Percentiles rank a stretch among this genome's conserved stretches.
Evolutionary conservation across 2,797 vertebrate genomes (phyloP).

Genomic region (Melanotaenia nigrans): DNA sequence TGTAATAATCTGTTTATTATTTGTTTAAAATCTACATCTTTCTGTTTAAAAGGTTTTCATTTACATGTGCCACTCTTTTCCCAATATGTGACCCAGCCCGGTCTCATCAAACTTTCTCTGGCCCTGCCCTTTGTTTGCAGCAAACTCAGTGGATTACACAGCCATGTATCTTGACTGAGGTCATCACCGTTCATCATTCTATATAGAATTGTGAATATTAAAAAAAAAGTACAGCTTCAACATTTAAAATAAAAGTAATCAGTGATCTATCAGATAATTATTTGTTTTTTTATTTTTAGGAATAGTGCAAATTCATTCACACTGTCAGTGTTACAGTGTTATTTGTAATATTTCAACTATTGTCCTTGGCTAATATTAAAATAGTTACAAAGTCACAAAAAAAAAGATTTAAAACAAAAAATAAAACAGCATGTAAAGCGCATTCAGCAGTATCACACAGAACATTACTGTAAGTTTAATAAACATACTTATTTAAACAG

Average conservation of each 20-base stretch:
- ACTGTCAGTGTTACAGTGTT: not conserved
- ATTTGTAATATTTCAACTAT: not conserved
- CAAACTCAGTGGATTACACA: no score
- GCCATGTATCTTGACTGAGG: not conserved
- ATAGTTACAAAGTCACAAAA: not conserved
- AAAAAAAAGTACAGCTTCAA: not conserved
- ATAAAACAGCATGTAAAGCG: not conserved
- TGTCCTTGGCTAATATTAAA: conserved; percentile 9
- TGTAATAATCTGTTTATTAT: no score
- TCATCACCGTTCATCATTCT: not conserved
- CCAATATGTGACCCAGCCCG: no score
- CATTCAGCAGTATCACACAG: not conserved
- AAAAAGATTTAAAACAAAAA: not conserved
- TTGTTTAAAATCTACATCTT: no score
- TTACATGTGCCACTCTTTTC: no score
- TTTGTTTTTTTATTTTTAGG: not conserved
- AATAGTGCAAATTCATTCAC: conserved; percentile 4
- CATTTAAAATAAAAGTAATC: not conserved
- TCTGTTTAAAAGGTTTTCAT: no score
- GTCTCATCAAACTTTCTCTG: no score
- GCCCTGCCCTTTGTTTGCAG: no score
- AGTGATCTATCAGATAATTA: not conserved
- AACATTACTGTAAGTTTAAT: conserved; percentile 5
- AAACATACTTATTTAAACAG: not conserved
- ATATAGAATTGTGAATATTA: not conserved